Conservation (phyloP, 1,140 invertebrate genomes). For the Linepithema humile region DNA sequence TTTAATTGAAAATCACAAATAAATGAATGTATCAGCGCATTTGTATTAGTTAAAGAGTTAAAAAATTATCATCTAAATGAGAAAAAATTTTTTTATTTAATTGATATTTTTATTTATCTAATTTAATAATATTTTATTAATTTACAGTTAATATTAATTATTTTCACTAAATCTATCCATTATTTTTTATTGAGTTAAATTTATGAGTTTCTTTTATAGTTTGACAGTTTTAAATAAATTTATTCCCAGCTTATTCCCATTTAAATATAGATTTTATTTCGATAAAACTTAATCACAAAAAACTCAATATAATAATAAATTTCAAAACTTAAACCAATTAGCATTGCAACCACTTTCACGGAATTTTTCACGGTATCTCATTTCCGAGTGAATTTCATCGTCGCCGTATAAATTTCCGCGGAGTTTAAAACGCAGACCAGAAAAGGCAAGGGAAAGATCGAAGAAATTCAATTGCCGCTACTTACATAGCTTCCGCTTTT, state of each 20-base stretch:
- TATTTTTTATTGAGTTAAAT: neutral
- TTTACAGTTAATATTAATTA: neutral
- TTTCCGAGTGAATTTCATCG: constrained; percentile 4
- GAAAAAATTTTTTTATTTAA: too few relatives aligned
- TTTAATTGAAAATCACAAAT: too few relatives aligned
- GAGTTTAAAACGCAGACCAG: constrained; percentile 23
- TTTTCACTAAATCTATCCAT: neutral
- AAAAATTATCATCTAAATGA: too few relatives aligned
- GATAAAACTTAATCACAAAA: neutral
- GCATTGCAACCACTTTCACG: neutral
- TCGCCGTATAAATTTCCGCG: constrained; percentile 8
- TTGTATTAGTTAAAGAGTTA: too few relatives aligned
- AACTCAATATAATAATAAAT: neutral
- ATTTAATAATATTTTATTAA: neutral
- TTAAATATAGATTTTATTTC: constrained; percentile 5
- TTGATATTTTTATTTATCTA: too few relatives aligned
- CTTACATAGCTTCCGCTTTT: neutral
- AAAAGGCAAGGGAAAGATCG: constrained; percentile 5
- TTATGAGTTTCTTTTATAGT: neutral
- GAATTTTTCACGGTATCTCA: neutral
- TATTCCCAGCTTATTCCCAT: neutral
- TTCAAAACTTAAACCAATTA: constrained; percentile 26
- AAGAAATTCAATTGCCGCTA: constrained; percentile 27
- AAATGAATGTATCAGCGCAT: too few relatives aligned
- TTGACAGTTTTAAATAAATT: neutral